Percentiles rank a stretch among this genome's conserved stretches.
phyloP scores from a whole-genome alignment of 2,888 invertebrate genomes.

The Troglohyphantes excavatus region DNA sequence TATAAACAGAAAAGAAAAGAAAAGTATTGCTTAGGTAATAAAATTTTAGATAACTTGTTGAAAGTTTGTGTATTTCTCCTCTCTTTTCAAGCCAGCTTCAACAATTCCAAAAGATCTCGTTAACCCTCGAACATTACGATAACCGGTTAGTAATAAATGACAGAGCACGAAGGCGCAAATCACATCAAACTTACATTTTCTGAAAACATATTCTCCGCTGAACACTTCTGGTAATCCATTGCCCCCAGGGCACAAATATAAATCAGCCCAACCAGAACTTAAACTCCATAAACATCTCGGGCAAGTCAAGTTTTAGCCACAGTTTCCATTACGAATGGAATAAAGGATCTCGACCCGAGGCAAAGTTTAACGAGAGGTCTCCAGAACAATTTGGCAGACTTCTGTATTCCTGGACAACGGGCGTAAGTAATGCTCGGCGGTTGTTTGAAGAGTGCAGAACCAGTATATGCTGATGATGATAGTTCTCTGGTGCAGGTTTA shows the following conservation, averaged over 20 bases:
- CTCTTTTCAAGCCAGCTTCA: neutral
- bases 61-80: conserved; percentile 16
- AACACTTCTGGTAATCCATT: neutral
- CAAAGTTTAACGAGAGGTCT: conserved; percentile 60
- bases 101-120: conserved; percentile 29
- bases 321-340: conserved; percentile 42
- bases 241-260: neutral
- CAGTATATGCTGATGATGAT: conserved; percentile 58
- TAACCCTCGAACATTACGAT: conserved; percentile 17
- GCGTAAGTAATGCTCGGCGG: conserved; percentile 59
- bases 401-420: conserved; percentile 63
- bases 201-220: neutral
- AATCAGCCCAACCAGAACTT: conserved; percentile 22
- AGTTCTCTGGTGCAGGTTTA: conserved; percentile 27
- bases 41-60: no score
- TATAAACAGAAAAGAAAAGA: no score
- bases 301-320: conserved; percentile 25
- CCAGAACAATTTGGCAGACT: conserved; percentile 47
- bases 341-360: conserved; percentile 32
- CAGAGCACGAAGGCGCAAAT: conserved; percentile 1
- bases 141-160: conserved; percentile 52
- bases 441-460: conserved; percentile 14
- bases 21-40: no score
- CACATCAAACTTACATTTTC: conserved; percentile 45
- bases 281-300: conserved; percentile 24